Conservation (phyloP, 2,113 vertebrate genomes). For the Orientallactaga bullata region DNA sequence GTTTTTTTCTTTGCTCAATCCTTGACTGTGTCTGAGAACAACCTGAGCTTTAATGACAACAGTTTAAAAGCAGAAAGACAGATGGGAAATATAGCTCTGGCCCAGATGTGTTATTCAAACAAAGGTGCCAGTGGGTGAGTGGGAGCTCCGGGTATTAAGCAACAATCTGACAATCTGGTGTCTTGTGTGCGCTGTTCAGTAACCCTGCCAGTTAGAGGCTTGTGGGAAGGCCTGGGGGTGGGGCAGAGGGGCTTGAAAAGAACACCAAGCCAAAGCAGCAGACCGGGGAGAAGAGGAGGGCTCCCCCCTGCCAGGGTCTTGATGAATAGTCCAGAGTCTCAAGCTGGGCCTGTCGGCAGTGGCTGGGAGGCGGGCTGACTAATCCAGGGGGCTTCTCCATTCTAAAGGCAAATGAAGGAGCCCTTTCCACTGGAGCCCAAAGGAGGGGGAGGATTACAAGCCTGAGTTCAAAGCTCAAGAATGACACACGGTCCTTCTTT, state of each 20-base stretch:
- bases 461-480: slow-evolving; percentile 87
- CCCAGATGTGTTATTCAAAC: background rate
- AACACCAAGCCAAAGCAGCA: slow-evolving; percentile 67
- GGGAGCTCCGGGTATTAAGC: background rate
- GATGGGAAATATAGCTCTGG: background rate
- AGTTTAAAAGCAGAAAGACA: slow-evolving; percentile 55
- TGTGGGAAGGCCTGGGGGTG: background rate
- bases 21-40: background rate
- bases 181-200: slow-evolving; percentile 7
- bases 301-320: slow-evolving; percentile 90
- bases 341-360: slow-evolving; percentile 88
- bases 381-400: slow-evolving; percentile 89
- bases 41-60: slow-evolving; percentile 35
- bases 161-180: background rate
- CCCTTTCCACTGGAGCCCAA: slow-evolving; percentile 84
- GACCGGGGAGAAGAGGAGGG: slow-evolving; percentile 85
- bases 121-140: background rate
- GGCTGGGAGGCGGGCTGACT: slow-evolving; percentile 85
- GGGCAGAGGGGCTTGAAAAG: slow-evolving; percentile 73
- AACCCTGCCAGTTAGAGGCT: slow-evolving; percentile 66
- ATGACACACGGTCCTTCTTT: slow-evolving; percentile 33
- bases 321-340: slow-evolving; percentile 91
- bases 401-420: slow-evolving; percentile 90
- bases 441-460: slow-evolving; percentile 74
- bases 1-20: background rate